Evolutionary conservation across 1,140 invertebrate genomes (phyloP), one percentile per base, ranked within the genome.

Genomic region (Phymorhynchus buccinoides): DNA sequence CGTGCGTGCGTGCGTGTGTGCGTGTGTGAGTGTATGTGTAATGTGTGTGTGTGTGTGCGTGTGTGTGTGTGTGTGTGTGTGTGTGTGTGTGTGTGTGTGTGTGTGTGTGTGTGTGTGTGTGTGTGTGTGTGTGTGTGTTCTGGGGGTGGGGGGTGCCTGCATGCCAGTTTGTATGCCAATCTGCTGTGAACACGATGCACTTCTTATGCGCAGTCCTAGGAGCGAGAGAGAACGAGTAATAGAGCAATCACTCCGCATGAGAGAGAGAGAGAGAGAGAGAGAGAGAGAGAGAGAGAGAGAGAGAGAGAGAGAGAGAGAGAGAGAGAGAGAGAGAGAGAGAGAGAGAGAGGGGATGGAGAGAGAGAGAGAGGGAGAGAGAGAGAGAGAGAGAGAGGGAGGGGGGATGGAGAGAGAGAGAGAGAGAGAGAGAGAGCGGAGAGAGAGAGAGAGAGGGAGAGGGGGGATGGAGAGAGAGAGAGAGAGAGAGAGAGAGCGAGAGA

Each of bases 381-480:
- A 41, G 71, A 37, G 71, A 75, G 39, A 41, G 71, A 75, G 39
- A 62, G 56, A 62, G 7, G 18, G 6, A 22, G 56, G 18, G 18
- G 27, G 18, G 35, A 2, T 32, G 68, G 7, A 6, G 68, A 71
- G 68, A 71, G n/a, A 27, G n/a, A 30, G 27, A 35, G 7, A 12
- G 27, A 71, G 35, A 12, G 68, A 48, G 44, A 9, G 18, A 48
- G 18, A 9, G 44, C 18, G 7, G 18, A 48, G 44, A 48, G 7
- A 48, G 7, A 48, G 18, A 66, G 62, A 14, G n/a, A 66, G n/a
- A n/a, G n/a, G n/a, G n/a, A n/a, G n/a, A n/a, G n/a, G n/a, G n/a
- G n/a, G n/a, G n/a, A n/a, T n/a, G n/a, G n/a, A 71, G 3, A 85
- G 35, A 80, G 56, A 42, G 56, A 80, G 77, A 66, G 32, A 80